phyloP scores from a whole-genome alignment of 2,888 invertebrate genomes.

The Silvanus unidentatus region DNA sequence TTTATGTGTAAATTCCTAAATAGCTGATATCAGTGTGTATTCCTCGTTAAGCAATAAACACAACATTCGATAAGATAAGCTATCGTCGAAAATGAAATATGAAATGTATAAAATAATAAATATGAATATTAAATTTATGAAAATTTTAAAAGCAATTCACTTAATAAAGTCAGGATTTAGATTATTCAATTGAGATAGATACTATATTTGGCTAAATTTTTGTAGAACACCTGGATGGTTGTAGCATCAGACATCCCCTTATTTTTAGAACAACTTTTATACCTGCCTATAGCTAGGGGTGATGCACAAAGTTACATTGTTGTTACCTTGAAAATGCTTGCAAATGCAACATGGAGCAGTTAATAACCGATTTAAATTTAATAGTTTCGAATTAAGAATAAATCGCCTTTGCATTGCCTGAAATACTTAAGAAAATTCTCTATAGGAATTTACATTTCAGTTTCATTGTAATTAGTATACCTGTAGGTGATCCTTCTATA shows the following conservation, averaged over 20 bases:
- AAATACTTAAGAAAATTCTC: not conserved
- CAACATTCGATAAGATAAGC: conserved; percentile 3
- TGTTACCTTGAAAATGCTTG: no score
- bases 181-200: no score
- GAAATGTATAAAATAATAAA: not conserved
- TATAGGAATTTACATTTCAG: no score
- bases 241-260: conserved; percentile 9
- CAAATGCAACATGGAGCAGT: no score
- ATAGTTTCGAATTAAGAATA: not conserved
- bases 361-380: not conserved
- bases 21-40: not conserved
- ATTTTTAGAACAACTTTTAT: conserved; percentile 18
- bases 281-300: conserved; percentile 10
- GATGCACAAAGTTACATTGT: not conserved
- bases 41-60: conserved; percentile 1
- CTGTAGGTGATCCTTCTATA: no score
- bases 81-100: not conserved
- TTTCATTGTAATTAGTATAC: no score
- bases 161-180: no score
- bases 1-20: no score
- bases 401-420: not conserved
- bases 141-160: no score
- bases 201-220: no score
- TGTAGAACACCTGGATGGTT: conserved; percentile 1
- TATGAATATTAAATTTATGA: not conserved